These are phyloP conservation scores for Chanos chanos DNA, from an alignment of 2,797 vertebrate species.

Conservation along the genomic window DNA sequence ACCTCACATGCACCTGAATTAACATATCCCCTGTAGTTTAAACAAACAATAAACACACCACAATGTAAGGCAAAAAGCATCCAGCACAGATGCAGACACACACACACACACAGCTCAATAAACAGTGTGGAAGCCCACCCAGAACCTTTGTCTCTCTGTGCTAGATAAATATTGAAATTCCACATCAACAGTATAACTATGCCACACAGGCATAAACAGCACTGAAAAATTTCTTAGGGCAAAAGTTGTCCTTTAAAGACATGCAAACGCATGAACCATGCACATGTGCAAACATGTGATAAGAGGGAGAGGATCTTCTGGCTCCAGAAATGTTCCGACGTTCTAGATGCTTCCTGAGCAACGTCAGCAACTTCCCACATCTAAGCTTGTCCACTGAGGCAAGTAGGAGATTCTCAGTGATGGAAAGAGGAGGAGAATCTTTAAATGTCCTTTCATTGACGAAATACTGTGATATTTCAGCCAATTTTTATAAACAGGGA, in stretches of 20 bases:
- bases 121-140: background rate
- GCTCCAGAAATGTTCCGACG: too few species aligned
- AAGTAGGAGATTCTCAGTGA: too few species aligned
- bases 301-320: too few species aligned
- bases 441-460: too few species aligned
- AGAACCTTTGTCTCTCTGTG: conserved; percentile 21
- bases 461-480: too few species aligned
- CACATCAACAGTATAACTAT: conserved; percentile 24
- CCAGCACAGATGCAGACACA: background rate
- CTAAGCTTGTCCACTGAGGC: too few species aligned
- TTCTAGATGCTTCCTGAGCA: too few species aligned
- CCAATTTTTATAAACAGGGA: too few species aligned
- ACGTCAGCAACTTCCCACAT: too few species aligned
- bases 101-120: background rate
- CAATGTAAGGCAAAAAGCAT: too few species aligned
- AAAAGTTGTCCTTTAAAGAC: background rate
- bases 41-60: background rate
- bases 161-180: conserved; percentile 48
- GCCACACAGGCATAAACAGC: background rate
- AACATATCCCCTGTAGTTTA: background rate
- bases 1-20: background rate
- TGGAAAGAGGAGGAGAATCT: too few species aligned
- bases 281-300: too few species aligned
- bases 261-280: background rate
- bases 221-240: background rate